Evolutionary conservation across 2,797 vertebrate genomes (phyloP), one percentile per base, ranked within the genome.

Genomic region (Lerista edwardsae): DNA sequence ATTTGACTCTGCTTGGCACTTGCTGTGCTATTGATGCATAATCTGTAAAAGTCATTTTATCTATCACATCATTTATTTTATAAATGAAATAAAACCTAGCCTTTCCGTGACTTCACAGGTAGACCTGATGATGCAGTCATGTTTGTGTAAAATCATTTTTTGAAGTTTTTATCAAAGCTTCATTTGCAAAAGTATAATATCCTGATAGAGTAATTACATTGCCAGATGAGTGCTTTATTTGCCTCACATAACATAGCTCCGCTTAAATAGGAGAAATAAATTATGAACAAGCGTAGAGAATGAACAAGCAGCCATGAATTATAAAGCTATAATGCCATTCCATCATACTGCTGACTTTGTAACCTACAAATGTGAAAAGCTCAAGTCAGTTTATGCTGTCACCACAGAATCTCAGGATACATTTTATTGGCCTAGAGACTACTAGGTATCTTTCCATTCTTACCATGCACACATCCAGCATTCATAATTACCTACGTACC

Each of bases 241-340:
- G 6, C 4, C 75, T 90, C 67, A 68, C 4, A 68, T 83, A 80
- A 83, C 47, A 67, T n/a, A 64, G 21, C 2, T 74, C 12, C 34
- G 11, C 39, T 77, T 78, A 83, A 80, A 9, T 15, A 82, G 51
- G 78, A 75, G 5, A 88, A 89, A 85, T 47, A 57, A 83, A 81
- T 88, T 19, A 67, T 14, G 3, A 31, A 21, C n/a, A 75, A n/a
- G 57, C 2, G 71, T 2, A 75, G 23, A 85, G 83, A 87, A 76
- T 41, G 1, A 85, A 80, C 31, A 76, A 9, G 2, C 23, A 85
- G n/a, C 44, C 41, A 76, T 8, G 21, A 87, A 80, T 77, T 84
- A 78, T 3, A 75, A 23, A 74, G 2, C 55, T 83, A 27, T 83
- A 84, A 85, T 80, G 59, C 9, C 0, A 65, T 73, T 87, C 69